Evolutionary conservation across 37 sponge, comb jelly and placozoan species (phyloP), one percentile per base, ranked within the genome.

Genomic region (Diacarnus erythraeanus): DNA sequence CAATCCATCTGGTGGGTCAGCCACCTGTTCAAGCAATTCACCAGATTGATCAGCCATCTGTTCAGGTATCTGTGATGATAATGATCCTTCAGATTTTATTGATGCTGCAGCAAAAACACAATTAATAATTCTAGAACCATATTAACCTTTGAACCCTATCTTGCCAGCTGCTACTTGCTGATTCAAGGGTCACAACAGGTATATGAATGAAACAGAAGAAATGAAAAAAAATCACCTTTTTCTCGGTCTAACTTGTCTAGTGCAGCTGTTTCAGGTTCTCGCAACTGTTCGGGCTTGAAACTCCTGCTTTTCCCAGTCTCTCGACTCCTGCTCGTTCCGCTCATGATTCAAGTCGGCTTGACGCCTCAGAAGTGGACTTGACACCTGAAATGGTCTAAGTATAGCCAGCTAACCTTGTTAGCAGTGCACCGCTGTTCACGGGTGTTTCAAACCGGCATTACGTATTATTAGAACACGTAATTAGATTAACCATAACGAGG

Each of bases 281-380:
- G 6, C 39, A 68, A 15, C 5, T 68, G 17, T 68, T 25, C 61
- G 27, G 69, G 69, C 27, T 37, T 68, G 69, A 12, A 6, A 20
- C 34, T 39, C 20, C 69, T 68, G 38, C 69, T 39, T 27, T 39
- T 68, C 20, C 69, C 69, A n/a, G n/a, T n/a, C n/a, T n/a, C n/a
- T 68, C 69, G 5, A 10, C 69, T 39, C 20, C 39, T 34, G 3
- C 40, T 21, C 27, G 37, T 3, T 12, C 40, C 38, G 20, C 69
- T 68, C 69, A 68, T 68, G 38, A 47, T 47, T 47, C 51, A 47
- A 47, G 51, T 47, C 12, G 51, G 6, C 51, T 47, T 47, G 51
- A 47, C n/a, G n/a, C n/a, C n/a, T n/a, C n/a, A n/a, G n/a, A n/a
- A n/a, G n/a, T n/a, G n/a, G n/a, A n/a, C n/a, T n/a, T n/a, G n/a